A percentile compares a stretch with the other conserved stretches of the same genome.
Conservation (phyloP, 2,113 vertebrate species). For the Odontesthes bonariensis region DNA sequence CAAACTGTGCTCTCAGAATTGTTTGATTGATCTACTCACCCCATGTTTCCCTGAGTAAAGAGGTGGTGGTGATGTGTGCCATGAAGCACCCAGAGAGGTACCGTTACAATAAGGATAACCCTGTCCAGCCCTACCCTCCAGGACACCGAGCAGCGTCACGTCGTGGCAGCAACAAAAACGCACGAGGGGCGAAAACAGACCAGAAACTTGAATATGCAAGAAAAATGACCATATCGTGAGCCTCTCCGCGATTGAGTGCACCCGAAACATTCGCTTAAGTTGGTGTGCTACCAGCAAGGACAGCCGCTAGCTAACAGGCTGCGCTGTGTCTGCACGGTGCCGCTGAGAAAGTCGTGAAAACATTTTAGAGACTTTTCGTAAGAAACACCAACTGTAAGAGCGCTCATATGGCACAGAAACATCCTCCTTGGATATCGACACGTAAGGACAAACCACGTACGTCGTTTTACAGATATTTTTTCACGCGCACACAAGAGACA, state of each 20-base stretch:
- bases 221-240: conserved; percentile 52
- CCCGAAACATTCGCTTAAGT: conserved; percentile 63
- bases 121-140: conserved; percentile 4
- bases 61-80: neutral
- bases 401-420: neutral
- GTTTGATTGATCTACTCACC: conserved; percentile 26
- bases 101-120: conserved; percentile 8
- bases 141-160: neutral
- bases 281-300: conserved; percentile 27
- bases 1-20: neutral
- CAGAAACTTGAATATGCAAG: conserved; percentile 32
- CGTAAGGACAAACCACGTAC: neutral
- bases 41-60: neutral
- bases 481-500: neutral
- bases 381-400: neutral
- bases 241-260: conserved; percentile 22
- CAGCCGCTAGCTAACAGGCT: conserved; percentile 61
- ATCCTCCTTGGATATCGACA: neutral
- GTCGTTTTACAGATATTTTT: neutral
- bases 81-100: conserved; percentile 7
- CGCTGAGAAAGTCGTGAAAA: conserved; percentile 6
- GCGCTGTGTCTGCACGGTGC: conserved; percentile 22
- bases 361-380: conserved; percentile 1
- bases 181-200: conserved; percentile 14
- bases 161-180: neutral